These are phyloP conservation scores for Echinops telfairi DNA, from an alignment of 2,113 vertebrate genomes.

Conservation along the genomic window DNA sequence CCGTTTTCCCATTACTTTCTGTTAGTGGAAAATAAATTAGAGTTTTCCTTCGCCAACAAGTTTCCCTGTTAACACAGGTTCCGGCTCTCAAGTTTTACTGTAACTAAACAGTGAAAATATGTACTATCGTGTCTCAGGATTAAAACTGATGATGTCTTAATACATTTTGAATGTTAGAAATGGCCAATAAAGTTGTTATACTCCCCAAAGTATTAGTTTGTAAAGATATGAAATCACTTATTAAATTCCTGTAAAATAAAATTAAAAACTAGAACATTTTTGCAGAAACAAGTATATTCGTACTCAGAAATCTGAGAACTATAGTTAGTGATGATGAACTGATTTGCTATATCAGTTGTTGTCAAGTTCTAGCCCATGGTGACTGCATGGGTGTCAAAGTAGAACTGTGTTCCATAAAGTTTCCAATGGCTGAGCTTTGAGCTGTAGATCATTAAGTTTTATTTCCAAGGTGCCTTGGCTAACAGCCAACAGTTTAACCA, in stretches of 20 bases:
- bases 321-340: background rate
- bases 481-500: too few species aligned
- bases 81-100: background rate
- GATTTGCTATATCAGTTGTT: background rate
- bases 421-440: background rate
- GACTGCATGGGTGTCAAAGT: background rate
- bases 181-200: slow-evolving; percentile 4
- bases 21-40: background rate
- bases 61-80: background rate
- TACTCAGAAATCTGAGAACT: slow-evolving; percentile 37
- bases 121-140: background rate
- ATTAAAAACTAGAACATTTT: slow-evolving; percentile 44
- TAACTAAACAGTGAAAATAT: background rate
- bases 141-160: slow-evolving; percentile 30
- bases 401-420: background rate
- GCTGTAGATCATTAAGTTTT: background rate
- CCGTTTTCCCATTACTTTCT: background rate
- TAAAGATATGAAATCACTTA: slow-evolving; percentile 29
- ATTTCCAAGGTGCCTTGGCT: background rate
- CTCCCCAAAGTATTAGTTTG: slow-evolving; percentile 11
- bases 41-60: background rate
- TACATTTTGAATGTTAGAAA: slow-evolving; percentile 16
- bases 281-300: background rate
- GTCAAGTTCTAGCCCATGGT: background rate
- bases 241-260: slow-evolving; percentile 21